Evolutionary conservation across 2,797 vertebrate genomes (phyloP), one percentile per base, ranked within the genome.

Genomic region (Spondyliosoma cantharus): DNA sequence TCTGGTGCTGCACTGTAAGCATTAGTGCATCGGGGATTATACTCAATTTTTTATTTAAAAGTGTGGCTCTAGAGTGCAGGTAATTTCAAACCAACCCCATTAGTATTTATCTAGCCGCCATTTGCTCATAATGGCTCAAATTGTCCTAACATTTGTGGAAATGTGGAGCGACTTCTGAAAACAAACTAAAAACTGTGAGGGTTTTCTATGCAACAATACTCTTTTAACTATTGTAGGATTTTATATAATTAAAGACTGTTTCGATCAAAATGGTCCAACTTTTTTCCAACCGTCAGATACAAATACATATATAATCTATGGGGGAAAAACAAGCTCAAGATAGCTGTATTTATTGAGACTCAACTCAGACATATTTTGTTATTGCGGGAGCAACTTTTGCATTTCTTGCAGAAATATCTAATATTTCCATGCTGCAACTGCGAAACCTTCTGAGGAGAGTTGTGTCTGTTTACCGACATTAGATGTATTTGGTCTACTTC

Each of bases 381-480:
- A 7, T 12, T 11, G 32, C 37, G 1, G 9, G 37, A 8, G 2
- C 8, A n/a, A 5, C 45, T 53, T 22, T 15, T n/a, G 4, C 20
- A 27, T 29, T 8, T 52, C 17, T 4, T 25, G 3, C 15, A 27
- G 29, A 59, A 46, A 63, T 17, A 43, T 42, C 3, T 15, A 4
- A 65, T 50, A 25, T 58, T 49, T 49, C 29, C 48, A 32, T n/a
- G 16, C 27, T 42, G 8, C 29, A 20, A 19, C 16, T 17, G 12
- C 19, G 2, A 62, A 49, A 11, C 22, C 49, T n/a, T 54, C 19
- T 3, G 19, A 48, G 15, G 4, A 53, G n/a, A 68, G 22, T 9
- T 1, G 1, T 29, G 25, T 69, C 48, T 76, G 82, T 82, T 84
- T 81, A 63, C 59, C 14, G 67, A 77, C 42, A 72, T 80, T 57